These are phyloP conservation scores for Arbacia lixula DNA, from an alignment of 53 echinoderm and acorn worm genomes.

Conservation along the genomic window DNA sequence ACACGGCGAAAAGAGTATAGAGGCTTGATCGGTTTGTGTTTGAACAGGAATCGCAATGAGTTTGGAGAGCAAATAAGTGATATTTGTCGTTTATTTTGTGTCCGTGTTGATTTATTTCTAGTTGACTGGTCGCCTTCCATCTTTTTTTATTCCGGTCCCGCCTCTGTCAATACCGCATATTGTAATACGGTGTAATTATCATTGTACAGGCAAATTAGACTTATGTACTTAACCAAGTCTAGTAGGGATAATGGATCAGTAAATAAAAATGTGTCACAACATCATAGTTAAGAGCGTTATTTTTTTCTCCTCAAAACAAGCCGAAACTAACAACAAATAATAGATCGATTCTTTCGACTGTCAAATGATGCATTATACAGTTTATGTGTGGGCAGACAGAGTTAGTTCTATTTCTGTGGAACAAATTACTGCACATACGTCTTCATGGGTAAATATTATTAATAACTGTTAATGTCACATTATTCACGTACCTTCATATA, in stretches of 20 bases:
- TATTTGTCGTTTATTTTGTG: conserved; percentile 58
- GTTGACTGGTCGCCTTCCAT: conserved; percentile 31
- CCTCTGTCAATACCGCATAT: conserved; percentile 28
- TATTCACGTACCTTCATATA: too few relatives aligned
- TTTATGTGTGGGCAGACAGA: too few relatives aligned
- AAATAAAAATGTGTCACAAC: conserved; percentile 27
- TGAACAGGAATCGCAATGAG: conserved; percentile 34
- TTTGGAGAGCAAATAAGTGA: conserved; percentile 60
- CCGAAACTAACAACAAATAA: too few relatives aligned
- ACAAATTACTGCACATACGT: too few relatives aligned
- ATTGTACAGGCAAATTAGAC: conserved; percentile 41
- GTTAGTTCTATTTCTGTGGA: too few relatives aligned
- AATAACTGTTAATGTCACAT: too few relatives aligned
- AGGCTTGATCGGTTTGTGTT: conserved; percentile 20
- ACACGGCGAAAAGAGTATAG: not conserved
- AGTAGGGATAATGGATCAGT: conserved; percentile 34
- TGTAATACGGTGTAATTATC: conserved; percentile 22
- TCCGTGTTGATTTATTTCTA: conserved; percentile 54
- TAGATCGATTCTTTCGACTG: too few relatives aligned
- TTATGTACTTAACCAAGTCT: conserved; percentile 39
- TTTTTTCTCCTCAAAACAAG: too few relatives aligned
- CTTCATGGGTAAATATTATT: too few relatives aligned
- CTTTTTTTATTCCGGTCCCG: conserved; percentile 12
- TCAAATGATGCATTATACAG: too few relatives aligned
- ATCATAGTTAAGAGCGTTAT: conserved; percentile 10